Percentiles rank a stretch among this genome's conserved stretches.
Evolutionary conservation across 2,888 invertebrate genomes (phyloP).

Genomic region (Leucophenga maculata): DNA sequence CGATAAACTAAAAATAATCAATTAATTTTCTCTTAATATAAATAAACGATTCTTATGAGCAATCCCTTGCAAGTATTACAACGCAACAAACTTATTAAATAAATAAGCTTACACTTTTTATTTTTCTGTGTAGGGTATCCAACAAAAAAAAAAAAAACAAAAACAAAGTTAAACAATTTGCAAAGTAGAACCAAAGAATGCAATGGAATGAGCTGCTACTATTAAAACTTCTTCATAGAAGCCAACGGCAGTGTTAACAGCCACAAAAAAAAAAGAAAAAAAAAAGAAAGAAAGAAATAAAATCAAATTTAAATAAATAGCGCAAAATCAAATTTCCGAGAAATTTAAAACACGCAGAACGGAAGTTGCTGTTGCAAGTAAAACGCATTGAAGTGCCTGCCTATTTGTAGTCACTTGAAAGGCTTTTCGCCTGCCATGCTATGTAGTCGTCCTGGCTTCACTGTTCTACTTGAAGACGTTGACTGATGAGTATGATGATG

Average conservation of each 20-base stretch:
- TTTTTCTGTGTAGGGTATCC: too few species aligned
- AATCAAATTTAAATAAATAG: constrained; percentile 14
- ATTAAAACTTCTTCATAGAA: neutral
- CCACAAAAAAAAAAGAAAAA: constrained; percentile 32
- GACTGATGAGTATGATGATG: constrained; percentile 13
- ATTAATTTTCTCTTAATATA: too few species aligned
- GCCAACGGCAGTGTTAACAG: constrained; percentile 29
- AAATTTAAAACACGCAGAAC: neutral
- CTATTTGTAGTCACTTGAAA: constrained; percentile 17
- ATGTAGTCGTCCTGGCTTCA: neutral
- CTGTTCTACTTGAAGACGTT: neutral
- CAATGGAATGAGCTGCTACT: neutral
- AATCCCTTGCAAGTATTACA: too few species aligned
- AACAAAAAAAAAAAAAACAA: too few species aligned
- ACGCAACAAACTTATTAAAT: too few species aligned
- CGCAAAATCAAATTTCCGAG: constrained; percentile 35
- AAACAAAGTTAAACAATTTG: too few species aligned
- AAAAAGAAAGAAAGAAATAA: constrained; percentile 31
- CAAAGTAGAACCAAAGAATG: neutral
- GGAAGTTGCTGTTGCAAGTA: constrained; percentile 10
- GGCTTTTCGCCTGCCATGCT: constrained; percentile 22
- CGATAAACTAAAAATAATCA: too few species aligned
- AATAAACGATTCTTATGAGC: too few species aligned
- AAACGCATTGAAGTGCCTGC: constrained; percentile 3
- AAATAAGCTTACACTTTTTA: too few species aligned